A percentile compares a stretch with the other conserved stretches of the same genome.
Evolutionary conservation across 2,797 vertebrate genomes (phyloP).

Genomic region (Smutsia temminckii): DNA sequence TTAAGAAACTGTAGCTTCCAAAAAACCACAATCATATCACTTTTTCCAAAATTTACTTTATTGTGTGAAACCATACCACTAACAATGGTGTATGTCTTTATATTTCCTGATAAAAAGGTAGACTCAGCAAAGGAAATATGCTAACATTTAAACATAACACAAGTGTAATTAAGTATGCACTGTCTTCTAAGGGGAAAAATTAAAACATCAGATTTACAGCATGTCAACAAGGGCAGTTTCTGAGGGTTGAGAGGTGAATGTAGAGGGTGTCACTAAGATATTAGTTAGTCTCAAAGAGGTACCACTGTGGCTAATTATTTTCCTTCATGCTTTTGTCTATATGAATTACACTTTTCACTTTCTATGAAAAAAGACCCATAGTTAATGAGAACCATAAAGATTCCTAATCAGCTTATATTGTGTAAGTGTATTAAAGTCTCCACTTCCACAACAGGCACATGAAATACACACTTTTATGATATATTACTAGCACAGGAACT

Average conservation of each 20-base stretch:
- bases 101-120: conserved; percentile 54
- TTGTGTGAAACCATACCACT: background rate
- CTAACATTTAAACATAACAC: conserved; percentile 28
- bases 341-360: conserved; percentile 80
- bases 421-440: conserved; percentile 85
- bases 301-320: conserved; percentile 82
- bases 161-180: conserved; percentile 44
- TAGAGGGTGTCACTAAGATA: conserved; percentile 60
- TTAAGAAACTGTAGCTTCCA: conserved; percentile 33
- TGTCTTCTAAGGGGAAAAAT: conserved; percentile 36
- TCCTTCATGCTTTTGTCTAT: conserved; percentile 76
- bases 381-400: conserved; percentile 88
- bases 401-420: conserved; percentile 85
- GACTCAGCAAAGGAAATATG: conserved; percentile 36
- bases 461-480: conserved; percentile 87
- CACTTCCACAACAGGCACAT: conserved; percentile 84
- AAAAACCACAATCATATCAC: background rate
- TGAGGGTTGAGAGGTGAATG: conserved; percentile 49
- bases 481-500: conserved; percentile 86
- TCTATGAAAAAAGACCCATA: conserved; percentile 79
- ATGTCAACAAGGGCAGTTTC: conserved; percentile 53
- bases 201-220: conserved; percentile 51
- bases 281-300: conserved; percentile 75
- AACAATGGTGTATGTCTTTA: background rate
- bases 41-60: conserved; percentile 26